These are phyloP conservation scores for Diabrotica balteata DNA, from an alignment of 2,888 invertebrate genomes.

Conservation along the genomic window DNA sequence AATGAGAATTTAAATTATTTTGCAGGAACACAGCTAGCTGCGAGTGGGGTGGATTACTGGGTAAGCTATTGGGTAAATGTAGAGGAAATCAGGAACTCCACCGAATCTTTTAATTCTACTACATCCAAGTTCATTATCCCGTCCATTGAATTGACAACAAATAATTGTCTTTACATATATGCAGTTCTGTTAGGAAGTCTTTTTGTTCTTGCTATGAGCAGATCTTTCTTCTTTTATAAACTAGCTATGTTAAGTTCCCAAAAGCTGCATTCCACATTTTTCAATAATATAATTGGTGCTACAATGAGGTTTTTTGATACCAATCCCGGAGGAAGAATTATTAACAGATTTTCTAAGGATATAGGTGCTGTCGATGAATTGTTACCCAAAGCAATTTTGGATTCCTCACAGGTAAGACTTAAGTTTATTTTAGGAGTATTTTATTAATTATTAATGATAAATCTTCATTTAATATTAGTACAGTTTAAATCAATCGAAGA, in stretches of 20 bases:
- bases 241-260: slow-evolving; percentile 79
- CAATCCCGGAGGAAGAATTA: slow-evolving; percentile 80
- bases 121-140: slow-evolving; percentile 6
- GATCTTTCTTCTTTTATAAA: slow-evolving; percentile 75
- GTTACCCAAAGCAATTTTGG: slow-evolving; percentile 70
- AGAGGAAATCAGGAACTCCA: too few relatives aligned
- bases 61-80: slow-evolving; percentile 70
- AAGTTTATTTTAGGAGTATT: too few relatives aligned
- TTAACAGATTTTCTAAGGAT: slow-evolving; percentile 84
- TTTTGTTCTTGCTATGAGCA: slow-evolving; percentile 53
- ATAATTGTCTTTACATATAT: slow-evolving; percentile 22
- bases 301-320: slow-evolving; percentile 80
- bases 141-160: slow-evolving; percentile 16
- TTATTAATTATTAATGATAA: too few relatives aligned
- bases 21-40: slow-evolving; percentile 64
- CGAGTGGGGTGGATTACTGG: slow-evolving; percentile 77
- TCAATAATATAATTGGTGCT: slow-evolving; percentile 68
- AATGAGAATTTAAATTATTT: too few relatives aligned
- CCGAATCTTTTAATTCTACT: too few relatives aligned
- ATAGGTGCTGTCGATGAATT: slow-evolving; percentile 80
- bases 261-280: slow-evolving; percentile 79
- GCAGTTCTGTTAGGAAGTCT: slow-evolving; percentile 9
- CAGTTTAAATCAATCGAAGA: too few relatives aligned
- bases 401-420: slow-evolving; percentile 65
- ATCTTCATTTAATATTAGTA: slow-evolving; percentile 1